Evolutionary conservation across 2,797 vertebrate genomes (phyloP).

Genomic region (Acipenser transmontanus): DNA sequence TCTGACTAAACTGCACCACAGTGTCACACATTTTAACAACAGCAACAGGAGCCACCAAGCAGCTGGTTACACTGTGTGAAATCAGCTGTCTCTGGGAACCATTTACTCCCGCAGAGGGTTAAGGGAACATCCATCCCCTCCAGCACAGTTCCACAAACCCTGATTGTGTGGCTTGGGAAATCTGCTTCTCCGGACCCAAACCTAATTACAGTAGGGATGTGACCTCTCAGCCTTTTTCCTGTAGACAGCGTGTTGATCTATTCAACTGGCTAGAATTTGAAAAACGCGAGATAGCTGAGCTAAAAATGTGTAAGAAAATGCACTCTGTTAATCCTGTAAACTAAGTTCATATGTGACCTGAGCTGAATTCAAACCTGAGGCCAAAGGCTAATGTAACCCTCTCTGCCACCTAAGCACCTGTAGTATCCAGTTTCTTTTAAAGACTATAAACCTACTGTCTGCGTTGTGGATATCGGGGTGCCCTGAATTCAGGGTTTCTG

Average conservation of each 20-base stretch:
- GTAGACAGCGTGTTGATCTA: constrained; percentile 3
- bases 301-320: neutral
- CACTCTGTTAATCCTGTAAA: neutral
- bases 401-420: neutral
- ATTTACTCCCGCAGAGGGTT: neutral
- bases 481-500: neutral
- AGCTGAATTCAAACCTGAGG: constrained; percentile 22
- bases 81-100: neutral
- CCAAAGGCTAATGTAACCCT: neutral
- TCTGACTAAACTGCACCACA: no score
- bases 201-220: constrained; percentile 34
- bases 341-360: neutral
- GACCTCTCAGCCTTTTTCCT: constrained; percentile 31
- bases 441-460: neutral
- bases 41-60: neutral
- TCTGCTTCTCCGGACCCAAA: neutral
- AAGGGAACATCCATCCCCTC: neutral
- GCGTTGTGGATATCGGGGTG: no score
- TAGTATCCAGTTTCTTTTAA: neutral
- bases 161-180: constrained; percentile 7
- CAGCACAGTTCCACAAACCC: neutral
- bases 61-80: neutral
- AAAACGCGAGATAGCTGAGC: constrained; percentile 13
- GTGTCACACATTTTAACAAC: no score
- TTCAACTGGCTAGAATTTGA: constrained; percentile 5